Percentiles rank a stretch among this genome's conserved stretches.
Evolutionary conservation across 2,797 vertebrate species (phyloP).

Genomic region (Notolabrus celidotus): DNA sequence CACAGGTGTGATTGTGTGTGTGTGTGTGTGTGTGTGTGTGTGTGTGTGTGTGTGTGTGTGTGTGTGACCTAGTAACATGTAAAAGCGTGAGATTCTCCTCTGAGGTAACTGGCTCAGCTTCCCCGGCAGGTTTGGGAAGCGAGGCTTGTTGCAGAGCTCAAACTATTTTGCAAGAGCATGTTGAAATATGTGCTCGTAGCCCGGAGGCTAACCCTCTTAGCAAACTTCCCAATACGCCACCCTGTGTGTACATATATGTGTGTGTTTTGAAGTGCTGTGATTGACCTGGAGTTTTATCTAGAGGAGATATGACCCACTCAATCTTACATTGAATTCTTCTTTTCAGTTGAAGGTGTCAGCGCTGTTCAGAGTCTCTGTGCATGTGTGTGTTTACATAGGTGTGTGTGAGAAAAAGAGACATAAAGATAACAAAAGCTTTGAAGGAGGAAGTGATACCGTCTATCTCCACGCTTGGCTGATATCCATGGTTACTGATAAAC

Average conservation of each 20-base stretch:
- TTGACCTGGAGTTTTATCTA: constrained; percentile 17
- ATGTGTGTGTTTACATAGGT: constrained; percentile 24
- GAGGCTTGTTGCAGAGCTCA: constrained; percentile 57
- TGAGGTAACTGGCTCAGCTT: constrained; percentile 48
- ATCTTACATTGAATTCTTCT: constrained; percentile 23
- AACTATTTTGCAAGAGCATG: constrained; percentile 74
- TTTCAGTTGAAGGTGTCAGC: constrained; percentile 9
- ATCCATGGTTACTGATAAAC: constrained; percentile 70
- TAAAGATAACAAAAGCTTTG: background rate
- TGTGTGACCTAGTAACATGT: constrained; percentile 15
- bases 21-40: background rate
- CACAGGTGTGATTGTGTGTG: background rate
- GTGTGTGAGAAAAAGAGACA: background rate
- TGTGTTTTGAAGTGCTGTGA: background rate
- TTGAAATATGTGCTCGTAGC: constrained; percentile 66
- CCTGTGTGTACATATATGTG: background rate
- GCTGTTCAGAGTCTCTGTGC: background rate
- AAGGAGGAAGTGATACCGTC: constrained; percentile 62
- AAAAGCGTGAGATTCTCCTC: constrained; percentile 12
- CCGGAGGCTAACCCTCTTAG: constrained; percentile 15
- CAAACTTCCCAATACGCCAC: constrained; percentile 31
- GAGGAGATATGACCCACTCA: constrained; percentile 22
- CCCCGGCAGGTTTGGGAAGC: constrained; percentile 57
- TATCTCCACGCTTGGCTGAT: constrained; percentile 50
- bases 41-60: background rate